Conservation (phyloP, 2,113 vertebrate genomes). For the Choloepus hoffmanni region DNA sequence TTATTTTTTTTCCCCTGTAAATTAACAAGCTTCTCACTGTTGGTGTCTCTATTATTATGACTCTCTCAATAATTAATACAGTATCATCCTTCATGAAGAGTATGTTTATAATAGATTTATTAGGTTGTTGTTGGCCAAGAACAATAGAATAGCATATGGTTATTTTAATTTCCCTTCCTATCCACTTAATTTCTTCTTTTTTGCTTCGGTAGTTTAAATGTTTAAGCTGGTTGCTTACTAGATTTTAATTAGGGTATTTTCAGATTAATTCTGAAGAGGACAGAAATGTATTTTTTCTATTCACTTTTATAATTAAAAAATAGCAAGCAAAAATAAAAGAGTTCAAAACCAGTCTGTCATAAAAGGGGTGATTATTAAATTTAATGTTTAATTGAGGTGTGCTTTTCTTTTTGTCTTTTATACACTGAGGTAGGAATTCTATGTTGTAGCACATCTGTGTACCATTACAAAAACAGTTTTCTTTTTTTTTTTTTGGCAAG, state of each 20-base stretch:
- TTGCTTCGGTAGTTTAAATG: slow-evolving; percentile 68
- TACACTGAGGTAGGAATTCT: not conserved
- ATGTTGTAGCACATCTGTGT: not conserved
- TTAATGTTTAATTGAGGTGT: not conserved
- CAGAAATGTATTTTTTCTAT: slow-evolving; percentile 31
- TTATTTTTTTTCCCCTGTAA: slow-evolving; percentile 51
- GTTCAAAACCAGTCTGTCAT: not conserved
- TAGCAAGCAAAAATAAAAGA: slow-evolving; percentile 42
- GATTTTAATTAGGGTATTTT: slow-evolving; percentile 53
- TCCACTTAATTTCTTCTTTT: slow-evolving; percentile 70
- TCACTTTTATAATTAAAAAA: slow-evolving; percentile 43
- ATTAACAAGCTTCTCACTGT: slow-evolving; percentile 75
- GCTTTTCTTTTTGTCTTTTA: not conserved
- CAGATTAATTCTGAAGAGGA: slow-evolving; percentile 48
- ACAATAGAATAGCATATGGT: slow-evolving; percentile 49
- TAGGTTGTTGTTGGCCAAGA: slow-evolving; percentile 68
- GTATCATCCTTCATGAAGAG: slow-evolving; percentile 68
- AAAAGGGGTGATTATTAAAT: not conserved
- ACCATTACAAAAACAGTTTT: not conserved
- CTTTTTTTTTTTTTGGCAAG: not conserved
- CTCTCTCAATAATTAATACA: slow-evolving; percentile 79
- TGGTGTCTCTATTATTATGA: slow-evolving; percentile 71
- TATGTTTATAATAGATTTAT: slow-evolving; percentile 72
- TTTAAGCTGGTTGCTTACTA: slow-evolving; percentile 50
- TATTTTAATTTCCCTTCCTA: slow-evolving; percentile 65